These are phyloP conservation scores for Papilio elwesi DNA, from an alignment of 2,888 invertebrate genomes.

Conservation along the genomic window DNA sequence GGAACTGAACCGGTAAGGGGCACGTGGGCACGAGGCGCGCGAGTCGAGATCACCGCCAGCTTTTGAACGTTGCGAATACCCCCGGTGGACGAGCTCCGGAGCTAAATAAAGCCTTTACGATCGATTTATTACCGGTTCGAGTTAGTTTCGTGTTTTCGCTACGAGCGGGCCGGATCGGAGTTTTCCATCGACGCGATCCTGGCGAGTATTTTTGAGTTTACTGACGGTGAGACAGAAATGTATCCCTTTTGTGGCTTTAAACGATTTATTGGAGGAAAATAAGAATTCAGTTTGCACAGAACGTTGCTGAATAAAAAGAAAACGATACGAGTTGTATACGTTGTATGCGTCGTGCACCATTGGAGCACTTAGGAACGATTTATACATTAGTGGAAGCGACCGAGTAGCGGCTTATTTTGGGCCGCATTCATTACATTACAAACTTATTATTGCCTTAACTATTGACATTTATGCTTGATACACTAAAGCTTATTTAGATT, in stretches of 20 bases:
- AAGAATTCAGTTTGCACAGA: constrained; percentile 38
- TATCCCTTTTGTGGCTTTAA: constrained; percentile 40
- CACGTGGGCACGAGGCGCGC: constrained; percentile 65
- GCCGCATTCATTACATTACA: constrained; percentile 25
- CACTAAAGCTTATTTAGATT: not conserved
- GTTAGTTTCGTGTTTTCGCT: constrained; percentile 59
- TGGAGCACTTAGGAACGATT: constrained; percentile 38
- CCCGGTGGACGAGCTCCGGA: constrained; percentile 62
- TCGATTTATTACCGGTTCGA: constrained; percentile 64
- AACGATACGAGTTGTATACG: constrained; percentile 41
- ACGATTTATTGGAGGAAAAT: constrained; percentile 41
- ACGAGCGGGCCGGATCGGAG: constrained; percentile 52
- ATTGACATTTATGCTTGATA: not conserved
- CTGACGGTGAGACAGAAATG: constrained; percentile 39
- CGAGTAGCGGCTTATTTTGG: constrained; percentile 23
- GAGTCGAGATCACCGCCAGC: constrained; percentile 63
- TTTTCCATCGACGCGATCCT: constrained; percentile 44
- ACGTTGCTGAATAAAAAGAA: constrained; percentile 42
- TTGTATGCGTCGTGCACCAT: constrained; percentile 28
- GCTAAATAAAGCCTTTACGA: constrained; percentile 65
- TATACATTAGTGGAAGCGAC: constrained; percentile 29
- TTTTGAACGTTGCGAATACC: constrained; percentile 63
- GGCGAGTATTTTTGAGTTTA: constrained; percentile 39
- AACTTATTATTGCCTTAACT: constrained; percentile 18
- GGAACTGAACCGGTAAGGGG: constrained; percentile 57